Evolutionary conservation across 2,797 vertebrate species (phyloP).

Genomic region (Austrolebias charrua): DNA sequence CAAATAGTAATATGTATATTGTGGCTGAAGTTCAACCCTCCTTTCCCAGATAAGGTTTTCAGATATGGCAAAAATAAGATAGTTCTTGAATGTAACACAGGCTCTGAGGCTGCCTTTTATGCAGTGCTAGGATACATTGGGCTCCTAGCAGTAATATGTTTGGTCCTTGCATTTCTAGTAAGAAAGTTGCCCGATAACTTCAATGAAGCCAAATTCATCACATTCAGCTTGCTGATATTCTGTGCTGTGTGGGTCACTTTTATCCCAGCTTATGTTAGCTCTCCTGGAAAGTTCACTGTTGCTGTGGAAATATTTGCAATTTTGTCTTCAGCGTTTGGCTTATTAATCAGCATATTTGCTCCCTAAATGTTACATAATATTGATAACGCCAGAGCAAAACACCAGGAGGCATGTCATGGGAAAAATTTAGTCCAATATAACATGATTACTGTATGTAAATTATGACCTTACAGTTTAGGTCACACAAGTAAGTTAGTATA

Average conservation of each 20-base stretch:
- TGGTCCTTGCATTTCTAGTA: constrained; percentile 76
- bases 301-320: constrained; percentile 82
- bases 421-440: too few species aligned
- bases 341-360: constrained; percentile 75
- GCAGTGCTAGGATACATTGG: constrained; percentile 78
- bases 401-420: constrained; percentile 72
- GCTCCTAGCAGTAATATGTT: constrained; percentile 69
- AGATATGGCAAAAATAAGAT: constrained; percentile 71
- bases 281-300: constrained; percentile 80
- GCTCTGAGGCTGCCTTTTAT: constrained; percentile 75
- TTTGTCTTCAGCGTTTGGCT: constrained; percentile 74
- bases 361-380: constrained; percentile 80
- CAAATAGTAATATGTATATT: constrained; percentile 73
- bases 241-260: constrained; percentile 80
- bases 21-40: constrained; percentile 75
- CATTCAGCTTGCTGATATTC: constrained; percentile 80
- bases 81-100: constrained; percentile 76
- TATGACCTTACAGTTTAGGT: too few species aligned
- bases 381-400: constrained; percentile 76
- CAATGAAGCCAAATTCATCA: constrained; percentile 79
- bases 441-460: too few species aligned
- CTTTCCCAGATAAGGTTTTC: constrained; percentile 72
- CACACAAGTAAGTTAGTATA: too few species aligned
- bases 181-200: constrained; percentile 80
- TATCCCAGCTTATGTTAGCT: constrained; percentile 79